Evolutionary conservation across 2,113 vertebrate species (phyloP), one percentile per base, ranked within the genome.

Genomic region (Dipodomys ordii): DNA sequence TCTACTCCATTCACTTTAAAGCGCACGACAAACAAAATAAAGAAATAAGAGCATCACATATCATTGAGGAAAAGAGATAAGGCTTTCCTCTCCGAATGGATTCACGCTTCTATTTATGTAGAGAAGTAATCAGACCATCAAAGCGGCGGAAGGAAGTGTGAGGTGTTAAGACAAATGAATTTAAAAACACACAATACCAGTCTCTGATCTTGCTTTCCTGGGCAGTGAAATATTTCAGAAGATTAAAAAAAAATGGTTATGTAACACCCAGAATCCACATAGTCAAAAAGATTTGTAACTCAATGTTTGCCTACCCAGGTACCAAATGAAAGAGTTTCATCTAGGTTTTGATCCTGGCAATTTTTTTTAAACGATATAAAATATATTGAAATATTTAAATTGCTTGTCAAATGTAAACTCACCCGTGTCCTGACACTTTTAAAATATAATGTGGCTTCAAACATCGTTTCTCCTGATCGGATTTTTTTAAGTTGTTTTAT

Each of bases 331-430:
- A 95, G 97, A 72, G 94, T 95, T 98, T 98, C 86, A 81, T 97
- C 95, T 97, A 92, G 91, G 83, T 96, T 97, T 97, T 97, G 96
- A 95, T 95, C 89, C 90, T 35, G 73, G 97, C 95, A 82, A 96
- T 95, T 97, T 96, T 94, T 89, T 92, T 62, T 69, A 86, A 92
- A 39, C 39, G 88, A 76, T 98, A 94, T 93, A 97, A 96, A 98
- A 97, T 62, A 7, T 92, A 96, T 88, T 96, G 95, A 98, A 97
- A 97, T 97, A 98, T 97, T 98, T 98, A 97, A 98, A 98, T 98
- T 93, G 95, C 90, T 94, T 97, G 96, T 98, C 97, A 98, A 95
- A 97, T 77, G 69, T 96, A 98, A 98, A 97, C 94, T 96, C 87
- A 76, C 92, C 93, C 11, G 6, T 97, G 83, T 95, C 96, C 82